phyloP scores from a whole-genome alignment of 2,113 vertebrate genomes.

The Sialia sialis region DNA sequence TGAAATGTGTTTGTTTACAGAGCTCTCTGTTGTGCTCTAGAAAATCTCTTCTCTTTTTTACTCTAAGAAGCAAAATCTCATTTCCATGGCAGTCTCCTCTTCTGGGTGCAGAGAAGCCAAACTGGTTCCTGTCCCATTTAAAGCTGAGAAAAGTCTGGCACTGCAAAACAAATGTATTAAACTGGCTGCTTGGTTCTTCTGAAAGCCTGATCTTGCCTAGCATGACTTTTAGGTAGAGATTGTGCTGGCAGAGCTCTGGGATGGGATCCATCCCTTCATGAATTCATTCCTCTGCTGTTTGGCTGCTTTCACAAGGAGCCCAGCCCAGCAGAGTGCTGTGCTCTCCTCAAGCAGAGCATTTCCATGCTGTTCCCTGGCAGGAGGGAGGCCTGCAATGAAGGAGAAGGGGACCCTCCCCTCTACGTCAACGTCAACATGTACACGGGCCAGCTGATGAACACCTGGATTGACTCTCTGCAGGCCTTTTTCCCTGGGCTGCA shows the following conservation, averaged over 20 bases:
- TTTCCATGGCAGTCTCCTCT: not conserved
- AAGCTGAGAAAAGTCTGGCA: not conserved
- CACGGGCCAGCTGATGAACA: slow-evolving; percentile 97
- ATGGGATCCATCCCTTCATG: accelerated
- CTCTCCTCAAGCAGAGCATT: too few relatives aligned
- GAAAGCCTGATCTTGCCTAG: not conserved
- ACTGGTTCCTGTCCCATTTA: not conserved
- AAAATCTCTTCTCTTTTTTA: not conserved
- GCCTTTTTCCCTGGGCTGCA: slow-evolving; percentile 98
- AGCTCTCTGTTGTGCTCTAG: not conserved
- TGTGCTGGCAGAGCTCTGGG: not conserved
- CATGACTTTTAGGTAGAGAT: not conserved
- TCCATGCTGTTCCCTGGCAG: slow-evolving; percentile 58
- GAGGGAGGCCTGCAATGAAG: slow-evolving; percentile 93
- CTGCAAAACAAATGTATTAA: not conserved
- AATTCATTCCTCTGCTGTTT: not conserved
- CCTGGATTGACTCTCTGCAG: slow-evolving; percentile 98
- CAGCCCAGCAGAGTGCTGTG: accelerated
- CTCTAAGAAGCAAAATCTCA: not conserved
- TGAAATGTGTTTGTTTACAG: accelerated
- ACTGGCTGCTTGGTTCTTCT: not conserved
- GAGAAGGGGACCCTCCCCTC: slow-evolving; percentile 93
- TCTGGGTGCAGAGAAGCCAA: not conserved
- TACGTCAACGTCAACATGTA: slow-evolving; percentile 99
- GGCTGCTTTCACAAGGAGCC: not conserved